A percentile compares a stretch with the other conserved stretches of the same genome.
phyloP scores from a whole-genome alignment of 2,888 invertebrate species.

The Dysmachus trigonus region DNA sequence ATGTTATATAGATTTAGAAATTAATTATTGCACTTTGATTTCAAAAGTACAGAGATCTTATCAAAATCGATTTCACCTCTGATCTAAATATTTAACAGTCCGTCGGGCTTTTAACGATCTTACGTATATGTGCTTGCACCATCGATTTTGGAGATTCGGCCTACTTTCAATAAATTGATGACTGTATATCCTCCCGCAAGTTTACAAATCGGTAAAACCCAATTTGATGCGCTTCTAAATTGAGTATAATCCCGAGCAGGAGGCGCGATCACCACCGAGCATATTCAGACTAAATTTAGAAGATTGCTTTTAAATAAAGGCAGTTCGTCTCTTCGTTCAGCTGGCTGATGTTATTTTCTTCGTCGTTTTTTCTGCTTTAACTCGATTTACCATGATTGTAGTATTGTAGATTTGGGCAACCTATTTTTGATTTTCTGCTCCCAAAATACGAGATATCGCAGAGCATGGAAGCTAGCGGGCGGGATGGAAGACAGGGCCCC shows the following conservation, averaged over 20 bases:
- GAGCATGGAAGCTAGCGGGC: background rate
- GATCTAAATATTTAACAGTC: background rate
- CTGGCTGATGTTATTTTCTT: background rate
- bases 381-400: background rate
- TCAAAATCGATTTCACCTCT: background rate
- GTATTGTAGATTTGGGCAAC: slow-evolving; percentile 15
- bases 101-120: background rate
- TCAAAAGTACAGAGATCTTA: background rate
- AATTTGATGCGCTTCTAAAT: background rate
- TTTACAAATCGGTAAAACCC: background rate
- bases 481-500: background rate
- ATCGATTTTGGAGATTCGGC: background rate
- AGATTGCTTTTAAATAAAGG: slow-evolving; percentile 22
- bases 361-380: background rate
- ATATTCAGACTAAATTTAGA: slow-evolving; percentile 19
- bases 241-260: background rate
- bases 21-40: background rate
- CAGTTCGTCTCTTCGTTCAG: background rate
- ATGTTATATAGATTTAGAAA: too few relatives aligned
- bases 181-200: background rate
- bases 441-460: background rate
- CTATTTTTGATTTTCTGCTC: slow-evolving; percentile 13
- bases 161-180: background rate
- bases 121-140: background rate
- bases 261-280: background rate